These are phyloP conservation scores for Hybos culiciformis DNA, from an alignment of 2,888 invertebrate genomes.

Conservation along the genomic window DNA sequence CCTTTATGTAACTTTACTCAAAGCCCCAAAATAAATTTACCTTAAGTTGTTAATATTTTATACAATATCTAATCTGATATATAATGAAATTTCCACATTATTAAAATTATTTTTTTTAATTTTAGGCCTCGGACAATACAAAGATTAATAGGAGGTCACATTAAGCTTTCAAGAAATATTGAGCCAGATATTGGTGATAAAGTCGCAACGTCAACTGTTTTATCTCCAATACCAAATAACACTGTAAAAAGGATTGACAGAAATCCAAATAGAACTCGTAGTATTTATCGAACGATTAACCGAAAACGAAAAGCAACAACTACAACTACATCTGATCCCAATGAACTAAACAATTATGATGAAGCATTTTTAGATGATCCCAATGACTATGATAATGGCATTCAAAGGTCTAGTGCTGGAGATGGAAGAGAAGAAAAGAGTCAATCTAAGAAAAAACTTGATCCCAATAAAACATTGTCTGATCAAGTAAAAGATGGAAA, in stretches of 20 bases:
- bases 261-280: slow-evolving; percentile 20
- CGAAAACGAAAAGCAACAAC: slow-evolving; percentile 7
- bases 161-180: slow-evolving; percentile 27
- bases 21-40: too few species aligned
- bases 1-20: too few species aligned
- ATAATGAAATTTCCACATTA: slow-evolving; percentile 24
- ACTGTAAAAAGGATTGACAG: slow-evolving; percentile 15
- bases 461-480: slow-evolving; percentile 70
- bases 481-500: slow-evolving; percentile 84
- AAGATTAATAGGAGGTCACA: slow-evolving; percentile 55
- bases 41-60: too few species aligned
- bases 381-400: slow-evolving; percentile 43
- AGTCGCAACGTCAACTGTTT: neutral
- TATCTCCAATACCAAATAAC: slow-evolving; percentile 7
- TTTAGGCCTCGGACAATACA: slow-evolving; percentile 43
- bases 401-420: slow-evolving; percentile 55
- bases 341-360: slow-evolving; percentile 20
- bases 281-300: slow-evolving; percentile 19
- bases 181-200: neutral
- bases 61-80: too few species aligned
- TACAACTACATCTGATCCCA: neutral
- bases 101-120: slow-evolving; percentile 15
- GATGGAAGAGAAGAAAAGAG: slow-evolving; percentile 44
- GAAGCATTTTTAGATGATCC: slow-evolving; percentile 30
- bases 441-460: slow-evolving; percentile 40